These are phyloP conservation scores for Acyrthosiphon pisum DNA, from an alignment of 1,140 invertebrate species.

Conservation along the genomic window DNA sequence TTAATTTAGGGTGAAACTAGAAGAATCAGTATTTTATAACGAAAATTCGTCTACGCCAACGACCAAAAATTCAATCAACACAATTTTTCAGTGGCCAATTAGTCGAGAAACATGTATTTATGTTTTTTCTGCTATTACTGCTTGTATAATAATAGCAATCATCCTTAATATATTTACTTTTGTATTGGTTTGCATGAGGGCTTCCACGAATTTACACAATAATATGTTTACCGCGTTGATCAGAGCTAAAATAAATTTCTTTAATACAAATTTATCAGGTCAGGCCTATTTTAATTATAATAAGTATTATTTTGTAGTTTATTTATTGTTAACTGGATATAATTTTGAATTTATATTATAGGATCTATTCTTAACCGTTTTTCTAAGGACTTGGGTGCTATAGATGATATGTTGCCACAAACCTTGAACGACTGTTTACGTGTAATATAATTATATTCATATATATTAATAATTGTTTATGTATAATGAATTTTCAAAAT, in stretches of 20 bases:
- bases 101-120: slow-evolving; percentile 66
- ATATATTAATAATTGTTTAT: slow-evolving; percentile 58
- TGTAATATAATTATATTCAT: slow-evolving; percentile 62
- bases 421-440: slow-evolving; percentile 79
- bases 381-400: slow-evolving; percentile 79
- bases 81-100: slow-evolving; percentile 22
- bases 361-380: slow-evolving; percentile 79
- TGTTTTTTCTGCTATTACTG: slow-evolving; percentile 70
- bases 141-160: slow-evolving; percentile 69
- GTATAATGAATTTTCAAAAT: slow-evolving; percentile 61
- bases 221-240: slow-evolving; percentile 83
- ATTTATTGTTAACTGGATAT: neutral
- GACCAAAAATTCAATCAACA: neutral
- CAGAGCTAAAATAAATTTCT: slow-evolving; percentile 84
- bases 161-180: slow-evolving; percentile 72
- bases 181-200: slow-evolving; percentile 79
- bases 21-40: slow-evolving; percentile 61
- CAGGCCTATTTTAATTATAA: slow-evolving; percentile 45
- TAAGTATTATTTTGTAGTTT: slow-evolving; percentile 34
- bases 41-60: neutral
- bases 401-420: slow-evolving; percentile 85
- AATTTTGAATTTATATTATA: slow-evolving; percentile 52
- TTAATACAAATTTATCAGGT: slow-evolving; percentile 82
- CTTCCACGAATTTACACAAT: slow-evolving; percentile 82
- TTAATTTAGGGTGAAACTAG: slow-evolving; percentile 65